These are phyloP conservation scores for Lepus europaeus DNA, from an alignment of 2,113 vertebrate species.

Conservation along the genomic window DNA sequence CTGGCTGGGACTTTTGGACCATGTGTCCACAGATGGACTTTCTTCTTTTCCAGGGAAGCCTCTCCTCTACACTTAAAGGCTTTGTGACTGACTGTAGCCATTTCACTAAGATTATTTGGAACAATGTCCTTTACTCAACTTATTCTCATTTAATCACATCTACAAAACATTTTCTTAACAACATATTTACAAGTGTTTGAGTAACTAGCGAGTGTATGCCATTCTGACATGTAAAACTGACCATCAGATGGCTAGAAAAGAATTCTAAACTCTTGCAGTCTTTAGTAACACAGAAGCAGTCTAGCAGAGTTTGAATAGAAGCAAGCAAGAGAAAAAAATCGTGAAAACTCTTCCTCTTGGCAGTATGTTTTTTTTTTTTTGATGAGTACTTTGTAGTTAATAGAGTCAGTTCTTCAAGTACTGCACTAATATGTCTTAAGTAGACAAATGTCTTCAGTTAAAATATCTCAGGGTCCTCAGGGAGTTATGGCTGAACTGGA, in stretches of 20 bases:
- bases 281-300: not conserved
- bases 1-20: not conserved
- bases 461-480: not conserved
- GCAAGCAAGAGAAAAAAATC: constrained; percentile 11
- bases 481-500: not conserved
- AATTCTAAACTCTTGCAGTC: not conserved
- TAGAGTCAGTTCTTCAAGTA: not conserved
- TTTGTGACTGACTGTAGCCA: not conserved
- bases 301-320: constrained; percentile 11
- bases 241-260: not conserved
- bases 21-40: not conserved
- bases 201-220: not conserved
- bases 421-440: not conserved
- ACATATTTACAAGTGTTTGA: not conserved
- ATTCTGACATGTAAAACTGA: not conserved
- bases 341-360: not conserved
- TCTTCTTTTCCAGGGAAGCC: not conserved
- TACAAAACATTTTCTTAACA: not conserved
- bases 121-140: not conserved
- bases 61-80: not conserved
- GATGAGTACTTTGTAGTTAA: not conserved
- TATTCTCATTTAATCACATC: not conserved
- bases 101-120: not conserved
- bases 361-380: not conserved
- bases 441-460: not conserved